Conservation (phyloP, 2,113 vertebrate genomes). For the Oceanodroma tethys region DNA sequence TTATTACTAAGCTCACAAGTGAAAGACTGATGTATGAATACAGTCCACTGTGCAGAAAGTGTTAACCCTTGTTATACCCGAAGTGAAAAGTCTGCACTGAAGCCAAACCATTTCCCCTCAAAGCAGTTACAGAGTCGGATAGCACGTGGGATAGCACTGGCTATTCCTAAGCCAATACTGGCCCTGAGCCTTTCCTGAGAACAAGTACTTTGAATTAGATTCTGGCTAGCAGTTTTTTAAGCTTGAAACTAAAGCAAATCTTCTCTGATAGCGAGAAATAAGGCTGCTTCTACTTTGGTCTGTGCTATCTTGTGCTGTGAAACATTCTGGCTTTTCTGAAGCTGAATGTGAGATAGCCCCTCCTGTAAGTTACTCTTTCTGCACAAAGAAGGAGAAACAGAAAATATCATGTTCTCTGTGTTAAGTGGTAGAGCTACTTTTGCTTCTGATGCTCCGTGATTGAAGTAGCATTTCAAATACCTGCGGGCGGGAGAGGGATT, state of each 20-base stretch:
- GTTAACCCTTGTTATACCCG: not conserved
- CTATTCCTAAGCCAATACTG: not conserved
- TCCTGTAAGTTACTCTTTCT: not conserved
- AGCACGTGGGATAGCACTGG: not conserved
- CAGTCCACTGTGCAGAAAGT: not conserved
- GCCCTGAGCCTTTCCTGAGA: not conserved
- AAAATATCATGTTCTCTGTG: not conserved
- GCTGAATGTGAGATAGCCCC: not conserved
- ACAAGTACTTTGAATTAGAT: not conserved
- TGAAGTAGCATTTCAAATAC: not conserved
- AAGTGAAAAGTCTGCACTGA: not conserved
- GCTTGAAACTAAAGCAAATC: not conserved
- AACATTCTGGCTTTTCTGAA: not conserved
- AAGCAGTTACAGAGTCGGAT: not conserved
- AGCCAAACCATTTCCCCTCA: not conserved
- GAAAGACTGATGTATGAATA: not conserved
- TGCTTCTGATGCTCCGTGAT: not conserved
- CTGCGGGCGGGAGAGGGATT: not conserved
- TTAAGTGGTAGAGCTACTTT: not conserved
- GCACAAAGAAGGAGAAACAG: not conserved
- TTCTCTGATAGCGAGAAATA: not conserved
- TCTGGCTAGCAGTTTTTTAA: not conserved
- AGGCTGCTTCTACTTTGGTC: not conserved
- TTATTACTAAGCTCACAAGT: not conserved
- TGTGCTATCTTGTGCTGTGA: not conserved